Percentiles rank a stretch among this genome's conserved stretches.
These are phyloP conservation scores for Sclerurus mexicanus DNA, from an alignment of 2,113 vertebrate genomes.

Conservation along the genomic window DNA sequence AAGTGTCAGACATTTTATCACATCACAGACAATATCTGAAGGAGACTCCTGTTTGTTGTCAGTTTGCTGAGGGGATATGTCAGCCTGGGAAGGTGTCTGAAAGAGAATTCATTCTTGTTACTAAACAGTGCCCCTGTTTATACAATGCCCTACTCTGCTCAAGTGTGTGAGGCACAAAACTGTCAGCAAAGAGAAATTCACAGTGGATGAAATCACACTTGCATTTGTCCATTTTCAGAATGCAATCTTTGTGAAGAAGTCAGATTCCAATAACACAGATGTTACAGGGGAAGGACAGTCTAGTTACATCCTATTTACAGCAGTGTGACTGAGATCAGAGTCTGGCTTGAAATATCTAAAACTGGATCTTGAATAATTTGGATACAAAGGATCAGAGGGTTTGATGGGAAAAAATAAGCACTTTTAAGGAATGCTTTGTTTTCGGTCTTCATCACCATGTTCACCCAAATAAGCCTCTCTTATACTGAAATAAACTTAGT, in stretches of 20 bases:
- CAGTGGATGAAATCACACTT: neutral
- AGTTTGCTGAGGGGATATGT: neutral
- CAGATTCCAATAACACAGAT: conserved; percentile 4
- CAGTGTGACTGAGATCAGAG: neutral
- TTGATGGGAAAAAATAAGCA: neutral
- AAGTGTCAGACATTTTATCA: neutral
- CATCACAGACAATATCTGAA: neutral
- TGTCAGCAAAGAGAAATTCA: neutral
- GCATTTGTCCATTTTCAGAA: conserved; percentile 3
- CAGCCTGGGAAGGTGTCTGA: neutral
- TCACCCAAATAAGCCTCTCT: neutral
- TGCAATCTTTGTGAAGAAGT: neutral
- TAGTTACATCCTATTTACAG: neutral
- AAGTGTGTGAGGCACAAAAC: neutral
- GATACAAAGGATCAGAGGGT: neutral
- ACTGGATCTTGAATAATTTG: neutral
- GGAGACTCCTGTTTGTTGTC: neutral
- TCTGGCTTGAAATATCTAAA: neutral
- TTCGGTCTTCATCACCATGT: neutral
- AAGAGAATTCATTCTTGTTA: neutral
- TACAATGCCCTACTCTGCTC: neutral
- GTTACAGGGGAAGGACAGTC: neutral
- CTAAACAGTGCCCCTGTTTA: neutral
- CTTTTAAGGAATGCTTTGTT: neutral
- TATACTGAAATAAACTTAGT: neutral